Percentiles rank a stretch among this genome's conserved stretches.
These are phyloP conservation scores for Eristalis intricaria DNA, from an alignment of 2,888 invertebrate genomes.

Conservation along the genomic window DNA sequence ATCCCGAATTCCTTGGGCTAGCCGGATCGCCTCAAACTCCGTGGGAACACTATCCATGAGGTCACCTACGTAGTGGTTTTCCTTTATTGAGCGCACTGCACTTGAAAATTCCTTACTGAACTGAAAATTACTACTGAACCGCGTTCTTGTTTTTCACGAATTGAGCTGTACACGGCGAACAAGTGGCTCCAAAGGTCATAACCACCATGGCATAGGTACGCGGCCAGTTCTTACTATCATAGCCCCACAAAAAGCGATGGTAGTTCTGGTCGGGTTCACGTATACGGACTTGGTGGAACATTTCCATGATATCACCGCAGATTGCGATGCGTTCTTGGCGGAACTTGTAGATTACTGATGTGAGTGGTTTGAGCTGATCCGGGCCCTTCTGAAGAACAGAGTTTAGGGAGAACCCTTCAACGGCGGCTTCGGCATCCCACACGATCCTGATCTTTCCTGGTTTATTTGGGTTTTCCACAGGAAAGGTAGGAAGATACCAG, in stretches of 20 bases:
- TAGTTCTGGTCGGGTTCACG: background rate
- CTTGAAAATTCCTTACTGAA: background rate
- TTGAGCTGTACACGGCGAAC: background rate
- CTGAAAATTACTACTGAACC: background rate
- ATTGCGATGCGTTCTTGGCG: background rate
- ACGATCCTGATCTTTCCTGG: background rate
- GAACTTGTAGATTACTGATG: background rate
- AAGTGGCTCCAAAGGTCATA: background rate
- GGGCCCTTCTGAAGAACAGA: background rate
- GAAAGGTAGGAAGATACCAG: background rate
- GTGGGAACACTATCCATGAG: background rate
- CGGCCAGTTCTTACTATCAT: background rate
- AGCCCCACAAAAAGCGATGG: background rate
- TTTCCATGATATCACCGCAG: too few relatives aligned
- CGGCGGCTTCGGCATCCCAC: background rate
- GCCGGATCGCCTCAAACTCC: constrained; percentile 30
- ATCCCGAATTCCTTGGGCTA: constrained; percentile 66
- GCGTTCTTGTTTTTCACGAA: background rate
- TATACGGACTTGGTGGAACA: background rate
- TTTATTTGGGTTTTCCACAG: background rate
- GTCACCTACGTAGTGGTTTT: background rate
- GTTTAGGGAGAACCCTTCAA: background rate
- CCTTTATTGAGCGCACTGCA: background rate
- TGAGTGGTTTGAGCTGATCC: background rate
- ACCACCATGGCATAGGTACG: background rate